phyloP scores from a whole-genome alignment of 2,888 invertebrate genomes.

The Drosophila mercatorum region DNA sequence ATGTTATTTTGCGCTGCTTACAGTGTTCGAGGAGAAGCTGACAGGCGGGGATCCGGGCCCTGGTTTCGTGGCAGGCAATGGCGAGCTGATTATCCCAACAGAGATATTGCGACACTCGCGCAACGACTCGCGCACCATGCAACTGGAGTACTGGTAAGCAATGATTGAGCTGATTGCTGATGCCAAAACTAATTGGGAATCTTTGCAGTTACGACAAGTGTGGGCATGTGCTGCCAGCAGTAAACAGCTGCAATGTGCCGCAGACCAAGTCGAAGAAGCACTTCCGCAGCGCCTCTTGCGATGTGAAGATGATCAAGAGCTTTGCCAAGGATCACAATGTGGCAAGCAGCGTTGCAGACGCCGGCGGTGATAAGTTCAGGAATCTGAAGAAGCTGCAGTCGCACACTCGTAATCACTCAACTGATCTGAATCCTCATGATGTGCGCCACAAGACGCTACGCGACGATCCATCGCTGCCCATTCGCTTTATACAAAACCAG shows the following conservation, averaged over 20 bases:
- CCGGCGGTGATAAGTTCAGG: slow-evolving; percentile 76
- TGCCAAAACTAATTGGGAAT: not conserved
- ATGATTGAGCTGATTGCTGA: no score
- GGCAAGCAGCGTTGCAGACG: slow-evolving; percentile 44
- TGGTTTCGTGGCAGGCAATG: slow-evolving; percentile 68
- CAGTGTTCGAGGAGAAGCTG: slow-evolving; percentile 91
- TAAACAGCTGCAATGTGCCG: slow-evolving; percentile 63
- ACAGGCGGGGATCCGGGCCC: slow-evolving; percentile 84
- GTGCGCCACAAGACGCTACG: slow-evolving; percentile 78
- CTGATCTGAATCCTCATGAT: slow-evolving; percentile 83
- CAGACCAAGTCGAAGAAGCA: slow-evolving; percentile 84
- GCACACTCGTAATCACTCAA: slow-evolving; percentile 85
- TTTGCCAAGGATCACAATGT: slow-evolving; percentile 82
- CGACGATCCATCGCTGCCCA: slow-evolving; percentile 82
- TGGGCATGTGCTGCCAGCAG: slow-evolving; percentile 71
- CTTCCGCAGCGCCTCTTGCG: slow-evolving; percentile 84
- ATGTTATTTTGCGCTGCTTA: slow-evolving; percentile 81
- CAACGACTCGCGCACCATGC: slow-evolving; percentile 88
- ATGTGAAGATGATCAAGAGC: slow-evolving; percentile 84
- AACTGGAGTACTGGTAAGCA: slow-evolving; percentile 86
- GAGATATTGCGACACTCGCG: slow-evolving; percentile 85
- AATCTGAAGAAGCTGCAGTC: slow-evolving; percentile 83
- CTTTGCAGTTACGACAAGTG: slow-evolving; percentile 82
- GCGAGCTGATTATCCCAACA: slow-evolving; percentile 81
- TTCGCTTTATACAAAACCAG: slow-evolving; percentile 84